Base-by-base conservation (phyloP, 2,888 invertebrate species). In the Automeris io region DNA sequence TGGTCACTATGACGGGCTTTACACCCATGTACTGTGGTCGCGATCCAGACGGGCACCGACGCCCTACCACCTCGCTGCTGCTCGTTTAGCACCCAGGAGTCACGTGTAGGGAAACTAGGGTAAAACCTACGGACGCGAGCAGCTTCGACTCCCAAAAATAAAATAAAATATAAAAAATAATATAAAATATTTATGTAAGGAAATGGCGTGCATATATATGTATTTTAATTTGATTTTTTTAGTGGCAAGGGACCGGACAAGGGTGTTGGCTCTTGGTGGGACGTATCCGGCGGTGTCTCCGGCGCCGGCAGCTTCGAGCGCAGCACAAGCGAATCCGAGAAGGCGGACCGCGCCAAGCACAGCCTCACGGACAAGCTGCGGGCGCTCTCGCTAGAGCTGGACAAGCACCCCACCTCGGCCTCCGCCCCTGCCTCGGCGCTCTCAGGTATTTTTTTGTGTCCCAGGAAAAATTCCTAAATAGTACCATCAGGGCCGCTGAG, bases 351-450 rank as follows among this genome's bases (percentile, higher is more conserved):
- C 5, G 47, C 57, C 2, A 37, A 61, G 4, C 55, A 56, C 36
- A 52, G 56, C 18, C 70, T 77, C 26, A 67, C 73, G 31, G 91
- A 91, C 58, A 91, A 91, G 62, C 79, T 89, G 16, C 86, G 93
- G 40, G 90, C 93, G 8, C 82, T 93, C 53, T 93, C 93, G 13
- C 83, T 94, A 1, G 94, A 92, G 54, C 75, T 91, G 33, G 92
- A 92, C 52, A 91, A 90, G 51, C 92, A 80, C 22, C 44, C 58
- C 3, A 47, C 63, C 7, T 16, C 29, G 8, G 59, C 57, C n/a
- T n/a, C n/a, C n/a, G n/a, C n/a, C n/a, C n/a, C 58, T 3, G 47
- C 63, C 7, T 16, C 29, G 8, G 59, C 57, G 18, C 64, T 70
- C 2, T 66, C 75, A 9, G 78, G 79, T 71, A n/a, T n/a, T n/a